phyloP scores from a whole-genome alignment of 2,888 invertebrate species.

The Apodemia duryi region DNA sequence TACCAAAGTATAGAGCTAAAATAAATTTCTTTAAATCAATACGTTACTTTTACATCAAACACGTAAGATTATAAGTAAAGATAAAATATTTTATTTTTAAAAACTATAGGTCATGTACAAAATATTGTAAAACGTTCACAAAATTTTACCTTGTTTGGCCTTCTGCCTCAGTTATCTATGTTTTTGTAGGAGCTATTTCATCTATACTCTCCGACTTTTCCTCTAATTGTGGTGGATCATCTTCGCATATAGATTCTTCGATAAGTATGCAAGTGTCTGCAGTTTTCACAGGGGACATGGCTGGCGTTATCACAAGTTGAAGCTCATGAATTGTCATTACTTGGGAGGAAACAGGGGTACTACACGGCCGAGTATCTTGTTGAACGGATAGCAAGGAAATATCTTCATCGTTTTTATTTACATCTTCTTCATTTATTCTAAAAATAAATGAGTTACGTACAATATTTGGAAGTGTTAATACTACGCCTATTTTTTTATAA shows the following conservation, averaged over 20 bases:
- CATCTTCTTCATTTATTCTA: conserved; percentile 11
- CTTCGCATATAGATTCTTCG: conserved; percentile 8
- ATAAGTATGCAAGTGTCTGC: conserved; percentile 4
- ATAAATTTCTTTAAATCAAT: background rate
- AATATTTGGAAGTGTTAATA: too few relatives aligned
- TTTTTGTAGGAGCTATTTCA: conserved; percentile 4
- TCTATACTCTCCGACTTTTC: conserved; percentile 42
- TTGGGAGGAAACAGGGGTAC: conserved; percentile 5
- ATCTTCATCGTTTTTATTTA: conserved; percentile 1
- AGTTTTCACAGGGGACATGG: background rate
- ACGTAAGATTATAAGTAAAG: too few relatives aligned
- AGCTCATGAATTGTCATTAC: background rate
- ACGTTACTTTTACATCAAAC: background rate
- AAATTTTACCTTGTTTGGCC: conserved; percentile 36
- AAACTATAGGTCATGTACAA: background rate
- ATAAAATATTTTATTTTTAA: background rate
- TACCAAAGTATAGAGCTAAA: too few relatives aligned
- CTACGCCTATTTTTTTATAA: too few relatives aligned
- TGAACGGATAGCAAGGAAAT: conserved; percentile 1
- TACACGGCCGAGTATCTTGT: background rate
- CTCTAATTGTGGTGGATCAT: conserved; percentile 31
- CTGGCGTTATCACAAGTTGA: conserved; percentile 3
- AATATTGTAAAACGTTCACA: conserved; percentile 55
- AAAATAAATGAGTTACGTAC: background rate
- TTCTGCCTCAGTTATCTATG: conserved; percentile 33